phyloP scores from a whole-genome alignment of 2,888 invertebrate species.

The Apamea anceps region DNA sequence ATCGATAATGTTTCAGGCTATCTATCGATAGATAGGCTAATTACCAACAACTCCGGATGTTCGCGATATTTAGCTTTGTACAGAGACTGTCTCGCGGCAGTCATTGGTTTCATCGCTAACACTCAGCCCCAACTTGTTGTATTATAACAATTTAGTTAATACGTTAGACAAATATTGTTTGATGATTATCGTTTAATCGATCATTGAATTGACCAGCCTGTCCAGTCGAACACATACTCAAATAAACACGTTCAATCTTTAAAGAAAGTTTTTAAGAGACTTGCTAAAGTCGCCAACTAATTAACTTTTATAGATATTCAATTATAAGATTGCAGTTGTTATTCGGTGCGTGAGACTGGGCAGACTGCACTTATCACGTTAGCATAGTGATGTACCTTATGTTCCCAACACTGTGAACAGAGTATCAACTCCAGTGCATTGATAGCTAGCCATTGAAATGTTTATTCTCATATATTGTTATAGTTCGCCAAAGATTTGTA shows the following conservation, averaged over 20 bases:
- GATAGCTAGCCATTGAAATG: slow-evolving; percentile 73
- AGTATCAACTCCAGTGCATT: slow-evolving; percentile 64
- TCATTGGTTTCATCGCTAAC: slow-evolving; percentile 56
- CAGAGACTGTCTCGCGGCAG: slow-evolving; percentile 47
- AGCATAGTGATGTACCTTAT: slow-evolving; percentile 46
- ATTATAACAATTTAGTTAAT: slow-evolving; percentile 66
- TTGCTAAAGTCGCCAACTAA: slow-evolving; percentile 51
- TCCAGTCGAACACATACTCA: slow-evolving; percentile 44
- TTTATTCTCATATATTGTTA: slow-evolving; percentile 87
- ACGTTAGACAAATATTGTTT: slow-evolving; percentile 65
- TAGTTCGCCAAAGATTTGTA: slow-evolving; percentile 88
- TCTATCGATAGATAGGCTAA: slow-evolving; percentile 48
- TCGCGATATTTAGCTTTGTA: slow-evolving; percentile 55
- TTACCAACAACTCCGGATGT: slow-evolving; percentile 47
- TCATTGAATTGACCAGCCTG: slow-evolving; percentile 49
- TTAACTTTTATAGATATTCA: slow-evolving; percentile 62
- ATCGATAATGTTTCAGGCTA: slow-evolving; percentile 56
- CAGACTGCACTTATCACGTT: slow-evolving; percentile 25
- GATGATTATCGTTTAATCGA: slow-evolving; percentile 60
- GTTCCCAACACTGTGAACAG: slow-evolving; percentile 63
- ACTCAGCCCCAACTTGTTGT: slow-evolving; percentile 62
- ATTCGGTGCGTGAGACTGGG: slow-evolving; percentile 48
- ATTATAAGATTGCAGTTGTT: slow-evolving; percentile 47
- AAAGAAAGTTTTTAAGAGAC: slow-evolving; percentile 52
- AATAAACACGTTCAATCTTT: slow-evolving; percentile 28